A percentile compares a stretch with the other conserved stretches of the same genome.
Evolutionary conservation across 2,113 vertebrate species (phyloP).

Genomic region (Peromyscus polionotus): DNA sequence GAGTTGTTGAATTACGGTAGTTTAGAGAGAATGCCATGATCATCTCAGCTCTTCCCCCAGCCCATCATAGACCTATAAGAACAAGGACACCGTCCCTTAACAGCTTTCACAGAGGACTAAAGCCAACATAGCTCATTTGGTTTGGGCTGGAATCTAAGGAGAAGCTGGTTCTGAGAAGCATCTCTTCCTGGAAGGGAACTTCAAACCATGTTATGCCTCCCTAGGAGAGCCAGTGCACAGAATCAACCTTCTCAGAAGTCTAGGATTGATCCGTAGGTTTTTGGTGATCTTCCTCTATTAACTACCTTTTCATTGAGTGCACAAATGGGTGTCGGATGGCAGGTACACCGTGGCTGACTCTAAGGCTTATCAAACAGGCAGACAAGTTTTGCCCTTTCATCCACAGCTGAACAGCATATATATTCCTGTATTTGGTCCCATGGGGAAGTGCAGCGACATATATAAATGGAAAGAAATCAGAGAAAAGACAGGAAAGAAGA

Average conservation of each 20-base stretch:
- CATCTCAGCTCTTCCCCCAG: slow-evolving; percentile 5
- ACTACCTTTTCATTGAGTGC: not conserved
- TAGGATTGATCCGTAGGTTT: not conserved
- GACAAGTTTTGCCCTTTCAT: not conserved
- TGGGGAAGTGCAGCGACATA: not conserved
- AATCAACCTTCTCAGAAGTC: not conserved
- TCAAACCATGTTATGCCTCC: not conserved
- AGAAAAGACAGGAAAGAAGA: slow-evolving; percentile 79
- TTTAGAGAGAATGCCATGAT: not conserved
- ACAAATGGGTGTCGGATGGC: not conserved
- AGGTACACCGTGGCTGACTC: not conserved
- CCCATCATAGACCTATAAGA: not conserved
- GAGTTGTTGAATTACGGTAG: not conserved
- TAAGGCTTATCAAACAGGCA: slow-evolving; percentile 3
- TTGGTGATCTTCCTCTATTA: not conserved
- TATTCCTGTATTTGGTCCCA: slow-evolving; percentile 59
- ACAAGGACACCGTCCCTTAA: not conserved
- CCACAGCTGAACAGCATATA: not conserved
- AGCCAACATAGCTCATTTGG: not conserved
- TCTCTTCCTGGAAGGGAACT: not conserved
- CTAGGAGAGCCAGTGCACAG: not conserved
- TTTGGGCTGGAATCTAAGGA: not conserved
- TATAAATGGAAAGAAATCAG: slow-evolving; percentile 76
- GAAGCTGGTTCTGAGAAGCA: not conserved
- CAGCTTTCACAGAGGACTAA: not conserved